Base-by-base conservation (phyloP, 35 echinoderm and acorn worm species). In the Ptychodera flava region DNA sequence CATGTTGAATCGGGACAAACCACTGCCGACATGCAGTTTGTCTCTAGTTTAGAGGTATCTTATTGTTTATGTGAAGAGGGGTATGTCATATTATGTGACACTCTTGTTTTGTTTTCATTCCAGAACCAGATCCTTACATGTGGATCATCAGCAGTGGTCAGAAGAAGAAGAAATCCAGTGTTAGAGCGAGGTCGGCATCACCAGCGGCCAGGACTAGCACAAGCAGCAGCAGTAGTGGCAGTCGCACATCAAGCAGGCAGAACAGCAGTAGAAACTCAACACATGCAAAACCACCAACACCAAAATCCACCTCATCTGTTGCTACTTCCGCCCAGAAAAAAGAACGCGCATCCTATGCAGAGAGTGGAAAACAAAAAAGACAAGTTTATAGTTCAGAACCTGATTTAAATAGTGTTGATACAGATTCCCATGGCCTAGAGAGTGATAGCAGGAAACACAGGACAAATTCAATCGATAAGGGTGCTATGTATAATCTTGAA, bases 171-270 rank as follows among this genome's bases (percentile, higher is more conserved):
- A 38, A 76, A 77, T 29, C 79, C 16, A 82, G 84, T 31, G 80
- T 90, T 15, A 83, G 86, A 29, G 35, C 88, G 33, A 29, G 89
- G 27, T 91, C 89, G 33, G 89, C 89, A 27, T 94, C 93, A 28
- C 89, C 93, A 31, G 85, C 89, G 29, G 35, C 89, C 1, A 79
- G 79, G 6, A 64, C 1, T 31, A 91, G 38, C 81, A 32, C 37
- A 16, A 78, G 37, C 31, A 77, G 64, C 30, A 45, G 52, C 29
- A 34, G 79, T 28, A 53, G 75, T 28, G 36, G 29, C 36, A 90
- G 76, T 77, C 31, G 35, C 33, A 36, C 29, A 6, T 92, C 91
- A 34, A 78, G 84, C 0, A 34, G 36, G 1, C 38, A 29, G 33
- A 86, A 35, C 29, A 82, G 79, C 52, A 88, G 37, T 77, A 85